phyloP scores from a whole-genome alignment of 2,113 vertebrate species.

The Nothobranchius furzeri region DNA sequence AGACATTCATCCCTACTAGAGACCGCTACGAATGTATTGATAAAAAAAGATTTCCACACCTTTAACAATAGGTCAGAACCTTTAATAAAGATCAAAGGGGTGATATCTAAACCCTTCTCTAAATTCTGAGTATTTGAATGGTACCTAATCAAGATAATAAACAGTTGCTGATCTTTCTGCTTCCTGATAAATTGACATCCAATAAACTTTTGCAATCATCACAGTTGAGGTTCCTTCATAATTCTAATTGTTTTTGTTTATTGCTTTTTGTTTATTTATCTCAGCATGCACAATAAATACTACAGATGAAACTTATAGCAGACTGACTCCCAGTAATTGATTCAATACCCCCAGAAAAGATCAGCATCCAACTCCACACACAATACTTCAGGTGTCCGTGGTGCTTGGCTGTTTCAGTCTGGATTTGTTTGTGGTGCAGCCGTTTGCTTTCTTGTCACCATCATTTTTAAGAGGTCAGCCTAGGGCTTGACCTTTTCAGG shows the following conservation, averaged over 20 bases:
- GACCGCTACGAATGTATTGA: too few relatives aligned
- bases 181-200: constrained; percentile 43
- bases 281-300: constrained; percentile 33
- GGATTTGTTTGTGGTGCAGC: constrained; percentile 28
- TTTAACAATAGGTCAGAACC: too few relatives aligned
- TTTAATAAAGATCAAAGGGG: too few relatives aligned
- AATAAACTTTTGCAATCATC: constrained; percentile 59
- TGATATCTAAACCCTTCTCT: constrained; percentile 15
- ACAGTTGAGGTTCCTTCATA: constrained; percentile 34
- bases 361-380: background rate
- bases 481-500: constrained; percentile 47
- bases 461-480: constrained; percentile 38
- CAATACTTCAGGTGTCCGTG: background rate
- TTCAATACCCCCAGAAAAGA: constrained; percentile 19
- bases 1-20: too few relatives aligned
- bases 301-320: constrained; percentile 25
- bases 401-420: constrained; percentile 15
- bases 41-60: too few relatives aligned
- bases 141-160: constrained; percentile 60
- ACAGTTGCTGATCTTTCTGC: constrained; percentile 39
- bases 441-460: constrained; percentile 51
- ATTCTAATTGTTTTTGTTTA: constrained; percentile 44
- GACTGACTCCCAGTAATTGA: constrained; percentile 28
- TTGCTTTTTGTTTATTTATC: background rate
- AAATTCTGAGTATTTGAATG: constrained; percentile 15